Conservation (phyloP, 1,140 invertebrate genomes). For the Papilio xuthus region DNA sequence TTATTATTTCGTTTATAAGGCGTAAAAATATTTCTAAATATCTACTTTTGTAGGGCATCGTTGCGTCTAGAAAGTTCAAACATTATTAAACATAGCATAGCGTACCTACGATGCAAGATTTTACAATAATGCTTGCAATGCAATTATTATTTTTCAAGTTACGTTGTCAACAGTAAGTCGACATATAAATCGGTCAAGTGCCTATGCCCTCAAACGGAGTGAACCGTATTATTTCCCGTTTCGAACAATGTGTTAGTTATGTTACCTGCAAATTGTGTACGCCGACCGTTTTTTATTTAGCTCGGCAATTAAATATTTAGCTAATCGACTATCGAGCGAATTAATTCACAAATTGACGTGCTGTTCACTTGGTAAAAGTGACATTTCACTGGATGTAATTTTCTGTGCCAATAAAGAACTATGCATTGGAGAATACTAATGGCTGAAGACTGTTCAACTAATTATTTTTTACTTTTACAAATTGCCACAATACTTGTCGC, state of each 20-base stretch:
- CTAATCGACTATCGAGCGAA: background rate
- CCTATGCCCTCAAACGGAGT: conserved; percentile 67
- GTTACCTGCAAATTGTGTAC: background rate
- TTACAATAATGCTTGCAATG: conserved; percentile 13
- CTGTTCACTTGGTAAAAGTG: background rate
- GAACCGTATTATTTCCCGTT: conserved; percentile 80
- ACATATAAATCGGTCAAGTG: conserved; percentile 39
- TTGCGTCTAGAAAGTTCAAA: conserved; percentile 20
- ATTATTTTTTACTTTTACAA: too few relatives aligned
- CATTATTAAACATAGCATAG: background rate
- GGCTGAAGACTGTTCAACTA: background rate
- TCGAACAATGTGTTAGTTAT: conserved; percentile 58
- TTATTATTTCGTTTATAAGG: too few relatives aligned
- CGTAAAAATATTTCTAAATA: background rate
- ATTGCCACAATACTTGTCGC: background rate
- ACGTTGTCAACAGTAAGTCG: conserved; percentile 15
- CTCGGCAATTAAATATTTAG: background rate
- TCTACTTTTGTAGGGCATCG: conserved; percentile 27
- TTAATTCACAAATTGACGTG: background rate
- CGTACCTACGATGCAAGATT: conserved; percentile 21
- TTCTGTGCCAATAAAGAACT: background rate
- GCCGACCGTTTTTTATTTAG: background rate
- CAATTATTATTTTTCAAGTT: conserved; percentile 34
- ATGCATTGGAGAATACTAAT: background rate
- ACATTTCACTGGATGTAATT: background rate